These are phyloP conservation scores for Caenorhabditis sp. DNA, from an alignment of 2,888 invertebrate species.

Conservation along the genomic window DNA sequence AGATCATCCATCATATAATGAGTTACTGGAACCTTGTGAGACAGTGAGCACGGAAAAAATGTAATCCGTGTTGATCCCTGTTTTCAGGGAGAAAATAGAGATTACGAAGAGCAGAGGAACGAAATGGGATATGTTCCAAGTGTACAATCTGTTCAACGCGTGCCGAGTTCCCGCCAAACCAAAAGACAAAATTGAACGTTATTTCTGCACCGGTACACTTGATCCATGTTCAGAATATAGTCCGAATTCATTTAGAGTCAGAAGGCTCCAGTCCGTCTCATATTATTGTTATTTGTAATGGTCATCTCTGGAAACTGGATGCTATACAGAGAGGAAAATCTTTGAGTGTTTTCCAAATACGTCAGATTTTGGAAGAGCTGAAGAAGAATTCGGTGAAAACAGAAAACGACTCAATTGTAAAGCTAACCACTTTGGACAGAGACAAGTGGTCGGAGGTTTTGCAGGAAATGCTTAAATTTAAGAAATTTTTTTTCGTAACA, in stretches of 20 bases:
- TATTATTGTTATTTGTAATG: constrained; percentile 81
- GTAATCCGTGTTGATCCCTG: not conserved
- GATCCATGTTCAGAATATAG: not conserved
- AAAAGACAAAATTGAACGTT: constrained; percentile 64
- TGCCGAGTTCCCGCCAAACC: constrained; percentile 75
- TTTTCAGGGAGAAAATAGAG: constrained; percentile 65
- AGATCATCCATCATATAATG: constrained; percentile 58
- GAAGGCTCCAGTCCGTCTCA: constrained; percentile 80
- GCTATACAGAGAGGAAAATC: no score
- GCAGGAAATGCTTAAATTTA: not conserved
- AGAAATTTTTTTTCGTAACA: not conserved
- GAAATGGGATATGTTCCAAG: constrained; percentile 81
- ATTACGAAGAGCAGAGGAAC: constrained; percentile 64
- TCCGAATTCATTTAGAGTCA: constrained; percentile 35
- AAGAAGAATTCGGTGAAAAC: constrained; percentile 9
- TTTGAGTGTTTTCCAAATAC: constrained; percentile 2
- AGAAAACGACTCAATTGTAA: constrained; percentile 30
- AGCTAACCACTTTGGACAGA: constrained; percentile 49
- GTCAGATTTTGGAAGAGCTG: constrained; percentile 8
- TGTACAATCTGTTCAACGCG: constrained; percentile 82
- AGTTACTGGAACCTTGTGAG: constrained; percentile 59
- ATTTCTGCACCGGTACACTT: constrained; percentile 63
- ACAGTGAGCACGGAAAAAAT: constrained; percentile 42
- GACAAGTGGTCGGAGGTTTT: constrained; percentile 57
- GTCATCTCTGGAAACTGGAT: constrained; percentile 81